These are phyloP conservation scores for Dendrocopos noguchii DNA, from an alignment of 2,113 vertebrate species.

Conservation along the genomic window DNA sequence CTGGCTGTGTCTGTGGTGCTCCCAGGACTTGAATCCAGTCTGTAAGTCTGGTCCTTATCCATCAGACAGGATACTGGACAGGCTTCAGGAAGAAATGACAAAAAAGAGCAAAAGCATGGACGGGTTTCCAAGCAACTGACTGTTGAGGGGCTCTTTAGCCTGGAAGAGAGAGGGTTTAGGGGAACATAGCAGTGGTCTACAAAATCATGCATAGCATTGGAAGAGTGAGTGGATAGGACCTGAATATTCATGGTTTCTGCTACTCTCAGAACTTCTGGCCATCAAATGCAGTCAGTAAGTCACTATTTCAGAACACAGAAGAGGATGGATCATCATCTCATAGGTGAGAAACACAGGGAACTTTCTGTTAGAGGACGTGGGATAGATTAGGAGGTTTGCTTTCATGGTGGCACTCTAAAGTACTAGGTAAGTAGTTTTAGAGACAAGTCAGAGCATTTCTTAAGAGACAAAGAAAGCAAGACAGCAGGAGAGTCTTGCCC, in stretches of 20 bases:
- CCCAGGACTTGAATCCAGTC: background rate
- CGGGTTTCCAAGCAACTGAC: background rate
- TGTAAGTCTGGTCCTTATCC: background rate
- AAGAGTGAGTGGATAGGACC: background rate
- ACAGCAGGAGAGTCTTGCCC: background rate
- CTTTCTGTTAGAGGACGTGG: background rate
- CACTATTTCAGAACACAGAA: background rate
- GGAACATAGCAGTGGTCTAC: background rate
- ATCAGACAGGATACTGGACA: background rate
- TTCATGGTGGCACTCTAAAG: too few species aligned
- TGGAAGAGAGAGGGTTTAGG: too few species aligned
- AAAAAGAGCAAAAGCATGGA: background rate
- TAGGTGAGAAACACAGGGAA: background rate
- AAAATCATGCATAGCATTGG: background rate
- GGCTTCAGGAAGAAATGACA: background rate
- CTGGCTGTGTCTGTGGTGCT: background rate
- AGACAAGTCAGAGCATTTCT: background rate
- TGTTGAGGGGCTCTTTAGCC: too few species aligned
- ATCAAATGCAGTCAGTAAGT: background rate
- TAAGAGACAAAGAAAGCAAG: background rate
- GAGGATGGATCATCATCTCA: background rate
- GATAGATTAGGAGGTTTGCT: background rate
- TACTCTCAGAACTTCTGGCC: background rate
- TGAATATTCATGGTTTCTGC: background rate
- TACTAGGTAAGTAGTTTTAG: background rate